Evolutionary conservation across 2,888 invertebrate species (phyloP), one percentile per base, ranked within the genome.

Genomic region (Pinctada fucata): DNA sequence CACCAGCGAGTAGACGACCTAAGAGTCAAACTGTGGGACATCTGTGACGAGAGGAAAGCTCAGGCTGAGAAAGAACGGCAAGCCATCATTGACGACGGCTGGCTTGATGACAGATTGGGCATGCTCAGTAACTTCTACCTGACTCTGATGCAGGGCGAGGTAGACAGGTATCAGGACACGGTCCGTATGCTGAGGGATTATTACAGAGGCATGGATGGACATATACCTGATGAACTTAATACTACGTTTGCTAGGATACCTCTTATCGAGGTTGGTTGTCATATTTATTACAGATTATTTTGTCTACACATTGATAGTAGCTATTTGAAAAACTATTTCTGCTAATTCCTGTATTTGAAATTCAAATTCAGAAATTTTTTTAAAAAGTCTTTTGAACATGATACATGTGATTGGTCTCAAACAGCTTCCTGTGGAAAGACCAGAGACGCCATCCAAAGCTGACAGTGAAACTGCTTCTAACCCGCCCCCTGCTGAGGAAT

Each of bases 1-100:
- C 92, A 93, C 83, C 91, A 92, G 81, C 85, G 91, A 8, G 90
- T 92, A 0, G 91, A 92, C 76, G 92, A 93, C 81, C 87, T 93
- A 1, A 87, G 91, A 3, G 92, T 93, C 79, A 84, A 88, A 10
- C 86, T 93, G 69, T 92, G 92, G 91, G 90, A 85, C 75, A 92
- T 93, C 76, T 91, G 91, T 84, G 92, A 92, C 81, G 91, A 92
- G 71, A 85, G 91, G 47, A 93, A 93, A 76, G 90, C 89, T 50
- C 88, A 90, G 77, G 91, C 92, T 0, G 93, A 93, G 83, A 77
- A 78, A 5, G 92, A 92, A 80, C 82, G 91, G 45, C 88, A 89
- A 73, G 82, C 84, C 2, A 87, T 91, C 45, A 90, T 91, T 79
- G 86, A 84, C 49, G 91, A 92, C 79, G 91, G 92, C 13, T 93